Evolutionary conservation across 2,797 vertebrate species (phyloP), one percentile per base, ranked within the genome.

Genomic region (Chelonia mydas): DNA sequence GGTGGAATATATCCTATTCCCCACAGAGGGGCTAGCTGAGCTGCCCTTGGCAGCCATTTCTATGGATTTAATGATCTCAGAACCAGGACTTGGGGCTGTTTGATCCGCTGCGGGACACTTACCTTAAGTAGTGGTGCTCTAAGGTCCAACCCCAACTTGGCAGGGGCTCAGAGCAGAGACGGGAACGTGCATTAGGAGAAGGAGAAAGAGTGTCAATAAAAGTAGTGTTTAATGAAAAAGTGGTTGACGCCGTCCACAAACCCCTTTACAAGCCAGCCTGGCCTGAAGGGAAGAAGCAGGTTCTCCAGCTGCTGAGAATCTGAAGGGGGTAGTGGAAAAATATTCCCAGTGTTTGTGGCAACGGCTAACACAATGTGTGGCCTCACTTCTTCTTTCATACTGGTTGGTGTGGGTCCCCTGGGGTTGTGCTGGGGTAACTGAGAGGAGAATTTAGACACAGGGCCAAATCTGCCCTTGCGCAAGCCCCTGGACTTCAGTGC

Each of bases 111-210:
- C 11, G 3, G 54, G 37, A 11, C n/a, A 55, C 37, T 45, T 41
- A 37, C 53, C 13, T 27, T 37, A 37, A 81, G 37, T 41, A 55
- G 13, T 13, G 9, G 27, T 57, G 13, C 17, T 54, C 54, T 82
- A 4, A 11, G 45, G 37, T 27, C 27, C 13, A 72, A 17, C 33
- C 9, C 27, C 55, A 59, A 82, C 5, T 5, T 0, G 0, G 53
- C 84, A 25, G 8, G 1, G 85, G 25, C 84, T 82, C 80, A 83
- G 41, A 87, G 84, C 8, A 54, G 54, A 51, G n/a, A 41, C 3
- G 9, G 53, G 21, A 51, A 53, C 50, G 12, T n/a, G 33, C 50
- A 27, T 54, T 37, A 9, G 6, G 47, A 41, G 54, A 25, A 78
- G 51, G 61, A 79, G 21, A 51, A 31, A 0, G 0, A 11, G 28